Evolutionary conservation across 1,140 invertebrate genomes (phyloP), one percentile per base, ranked within the genome.

Genomic region (Lordiphosa stackelbergi): DNA sequence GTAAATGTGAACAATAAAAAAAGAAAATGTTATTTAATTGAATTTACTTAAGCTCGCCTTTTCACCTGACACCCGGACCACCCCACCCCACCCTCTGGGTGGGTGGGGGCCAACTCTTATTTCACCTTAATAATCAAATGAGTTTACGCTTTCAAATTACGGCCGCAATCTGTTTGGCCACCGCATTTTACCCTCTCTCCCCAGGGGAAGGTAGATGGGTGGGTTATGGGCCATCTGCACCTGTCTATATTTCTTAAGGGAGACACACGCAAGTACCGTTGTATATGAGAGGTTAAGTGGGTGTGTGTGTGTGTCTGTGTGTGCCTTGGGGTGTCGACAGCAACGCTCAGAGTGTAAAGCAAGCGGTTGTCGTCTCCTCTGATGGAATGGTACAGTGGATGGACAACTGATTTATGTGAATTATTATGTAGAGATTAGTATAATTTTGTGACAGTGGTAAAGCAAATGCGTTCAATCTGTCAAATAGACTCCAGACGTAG

Each of bases 71-170:
- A 36, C 35, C 28, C 35, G 22, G 16, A 2, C 16, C 16, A 1
- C n/a, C n/a, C n/a, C 1, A 16, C 2, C 16, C 1, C 8, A 16
- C 11, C 4, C 13, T 19, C 19, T 8, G 35, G 4, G 8, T 19
- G 51, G 34, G 16, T n/a, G 19, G 11, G 19, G 10, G 5, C n/a
- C 46, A 68, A 43, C 75, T 83, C 69, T 84, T 77, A 83, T 83
- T 83, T 72, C 78, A 77, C 69, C 73, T 83, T 84, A 84, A 83
- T 83, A 83, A 83, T 84, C 77, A 83, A 83, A 83, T 84, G 78
- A 83, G 73, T 83, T 83, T 83, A 56, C 69, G 73, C 77, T 84
- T 65, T 77, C 73, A 83, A 81, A 83, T 83, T 83, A 83, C 72
- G 77, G 77, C 77, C 77, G 77, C 78, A 83, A 81, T 81, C 78